Base-by-base conservation (phyloP, 2,888 invertebrate genomes). In the Gisinianus flammeolus region DNA sequence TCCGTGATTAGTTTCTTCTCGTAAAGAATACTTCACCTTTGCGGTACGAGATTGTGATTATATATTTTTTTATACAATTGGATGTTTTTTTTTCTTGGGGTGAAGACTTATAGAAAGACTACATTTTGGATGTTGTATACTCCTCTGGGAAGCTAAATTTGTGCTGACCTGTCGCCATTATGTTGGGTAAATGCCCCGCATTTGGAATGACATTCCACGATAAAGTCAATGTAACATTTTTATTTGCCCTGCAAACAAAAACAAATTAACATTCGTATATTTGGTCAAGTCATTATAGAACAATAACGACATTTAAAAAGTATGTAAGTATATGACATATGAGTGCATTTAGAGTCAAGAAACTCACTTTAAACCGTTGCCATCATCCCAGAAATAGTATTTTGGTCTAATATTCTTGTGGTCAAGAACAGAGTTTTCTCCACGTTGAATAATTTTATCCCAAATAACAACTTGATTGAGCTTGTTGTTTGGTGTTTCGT, bases 341-440 rank as follows among this genome's bases (percentile, higher is more conserved):
- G 28, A 19, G 19, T 66, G 12, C 12, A 31, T 16, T 64, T 19
- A 8, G 10, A 26, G n/a, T 66, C 19, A 33, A 10, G n/a, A n/a
- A 58, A 85, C 90, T 90, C 90, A 96, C 94, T 92, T 94, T 72
- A 99, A 90, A 85, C 98, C 97, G 88, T 95, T 95, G 80, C 98
- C 98, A 89, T 98, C 98, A 90, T 99, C 99, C 95, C 97, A 97
- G 89, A 99, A 99, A 87, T 98, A 99, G 89, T 99, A 99, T 87
- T 99, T 98, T 1, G 97, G 95, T 87, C 97, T 95, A 91, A 96
- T 93, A 86, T 95, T 96, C 87, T 95, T 94, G 86, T 95, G 95
- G 87, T 97, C 94, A 79, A 99, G 88, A 12, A 93, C 89, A n/a
- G 98, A 93, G 89, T 96, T 95, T 87, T 98, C 96, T 74, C 96